These are phyloP conservation scores for Drosophila siamana DNA, from an alignment of 2,888 invertebrate species.

Conservation along the genomic window DNA sequence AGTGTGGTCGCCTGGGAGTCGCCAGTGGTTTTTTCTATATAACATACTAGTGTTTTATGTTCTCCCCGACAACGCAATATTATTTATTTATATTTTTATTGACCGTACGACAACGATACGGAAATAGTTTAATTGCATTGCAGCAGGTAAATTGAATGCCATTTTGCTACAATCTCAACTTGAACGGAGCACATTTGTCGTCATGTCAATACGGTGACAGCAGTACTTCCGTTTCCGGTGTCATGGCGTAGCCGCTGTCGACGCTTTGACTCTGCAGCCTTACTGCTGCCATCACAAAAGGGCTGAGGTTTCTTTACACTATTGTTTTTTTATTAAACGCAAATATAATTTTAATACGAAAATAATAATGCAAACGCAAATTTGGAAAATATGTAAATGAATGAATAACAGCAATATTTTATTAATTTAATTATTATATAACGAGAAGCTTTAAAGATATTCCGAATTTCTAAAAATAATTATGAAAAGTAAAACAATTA, in stretches of 20 bases:
- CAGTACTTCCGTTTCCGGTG: slow-evolving; percentile 77
- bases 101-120: slow-evolving; percentile 58
- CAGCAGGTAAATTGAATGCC: slow-evolving; percentile 61
- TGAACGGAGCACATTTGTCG: slow-evolving; percentile 70
- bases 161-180: slow-evolving; percentile 74
- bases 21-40: slow-evolving; percentile 30
- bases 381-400: no score
- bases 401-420: no score
- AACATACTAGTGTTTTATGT: slow-evolving; percentile 21
- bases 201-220: slow-evolving; percentile 78
- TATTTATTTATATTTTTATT: slow-evolving; percentile 76
- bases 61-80: slow-evolving; percentile 34
- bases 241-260: slow-evolving; percentile 48
- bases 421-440: no score
- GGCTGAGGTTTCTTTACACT: slow-evolving; percentile 53
- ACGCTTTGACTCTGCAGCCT: slow-evolving; percentile 8
- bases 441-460: no score
- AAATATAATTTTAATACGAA: no score
- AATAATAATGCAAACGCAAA: no score
- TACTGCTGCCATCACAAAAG: slow-evolving; percentile 29
- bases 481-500: no score
- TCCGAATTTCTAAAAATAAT: no score
- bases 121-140: slow-evolving; percentile 80
- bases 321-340: slow-evolving; percentile 19
- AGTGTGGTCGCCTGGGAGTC: slow-evolving; percentile 65